A percentile compares a stretch with the other conserved stretches of the same genome.
These are phyloP conservation scores for Sinosuthora webbiana DNA, from an alignment of 2,113 vertebrate genomes.

Conservation along the genomic window DNA sequence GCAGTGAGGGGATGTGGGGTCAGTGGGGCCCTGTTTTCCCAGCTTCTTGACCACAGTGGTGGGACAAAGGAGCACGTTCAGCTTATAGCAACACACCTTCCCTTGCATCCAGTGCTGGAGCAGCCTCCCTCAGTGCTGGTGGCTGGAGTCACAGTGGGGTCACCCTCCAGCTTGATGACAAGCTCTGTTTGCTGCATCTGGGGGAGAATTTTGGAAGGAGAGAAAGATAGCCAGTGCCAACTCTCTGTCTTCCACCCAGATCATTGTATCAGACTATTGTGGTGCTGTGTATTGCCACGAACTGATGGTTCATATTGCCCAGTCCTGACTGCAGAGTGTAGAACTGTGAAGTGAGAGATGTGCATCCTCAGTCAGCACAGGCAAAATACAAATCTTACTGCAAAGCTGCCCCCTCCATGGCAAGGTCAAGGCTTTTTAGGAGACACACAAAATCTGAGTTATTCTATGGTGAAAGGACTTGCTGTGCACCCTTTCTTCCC, in stretches of 20 bases:
- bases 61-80: not conserved
- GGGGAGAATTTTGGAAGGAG: not conserved
- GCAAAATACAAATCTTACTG: not conserved
- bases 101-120: accelerated
- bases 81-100: not conserved
- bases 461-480: not conserved
- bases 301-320: not conserved
- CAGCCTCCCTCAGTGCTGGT: not conserved
- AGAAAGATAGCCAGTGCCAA: not conserved
- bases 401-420: not conserved
- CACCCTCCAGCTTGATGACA: not conserved
- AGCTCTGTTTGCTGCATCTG: not conserved
- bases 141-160: not conserved
- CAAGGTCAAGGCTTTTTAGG: not conserved
- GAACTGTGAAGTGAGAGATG: not conserved
- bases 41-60: not conserved
- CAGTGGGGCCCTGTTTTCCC: not conserved
- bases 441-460: not conserved
- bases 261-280: accelerated
- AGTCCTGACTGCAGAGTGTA: not conserved
- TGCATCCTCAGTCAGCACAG: not conserved
- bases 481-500: not conserved
- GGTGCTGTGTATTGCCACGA: not conserved
- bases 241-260: not conserved
- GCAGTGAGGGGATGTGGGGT: not conserved